A percentile compares a stretch with the other conserved stretches of the same genome.
Conservation (phyloP, 2,113 vertebrate species). For the Polypterus bichir region DNA sequence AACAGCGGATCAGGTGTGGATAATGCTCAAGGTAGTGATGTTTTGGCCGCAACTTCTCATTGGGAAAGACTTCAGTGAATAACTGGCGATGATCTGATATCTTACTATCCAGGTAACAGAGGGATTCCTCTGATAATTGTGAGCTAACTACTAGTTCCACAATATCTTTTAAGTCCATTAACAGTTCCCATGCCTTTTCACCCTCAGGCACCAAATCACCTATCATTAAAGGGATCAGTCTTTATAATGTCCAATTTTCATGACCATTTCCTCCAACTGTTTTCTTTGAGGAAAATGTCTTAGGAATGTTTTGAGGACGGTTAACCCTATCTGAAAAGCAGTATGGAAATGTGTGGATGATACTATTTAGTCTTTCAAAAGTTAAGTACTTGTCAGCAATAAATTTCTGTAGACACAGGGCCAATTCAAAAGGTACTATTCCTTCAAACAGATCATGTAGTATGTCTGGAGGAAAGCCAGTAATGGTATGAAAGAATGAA, state of each 20-base stretch:
- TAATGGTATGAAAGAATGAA: too few species aligned
- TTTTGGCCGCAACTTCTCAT: background rate
- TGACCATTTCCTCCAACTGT: background rate
- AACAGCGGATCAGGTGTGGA: background rate
- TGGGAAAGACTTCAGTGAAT: background rate
- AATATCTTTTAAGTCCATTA: constrained; percentile 11
- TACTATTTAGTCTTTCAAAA: too few species aligned
- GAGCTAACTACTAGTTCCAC: background rate
- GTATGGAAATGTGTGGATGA: too few species aligned
- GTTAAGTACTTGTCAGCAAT: too few species aligned
- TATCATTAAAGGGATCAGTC: constrained; percentile 7
- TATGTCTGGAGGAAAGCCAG: too few species aligned
- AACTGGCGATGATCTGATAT: background rate
- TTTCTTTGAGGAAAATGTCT: constrained; percentile 1
- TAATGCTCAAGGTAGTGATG: background rate
- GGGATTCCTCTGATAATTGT: background rate
- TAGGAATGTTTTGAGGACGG: too few species aligned
- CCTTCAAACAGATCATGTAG: too few species aligned
- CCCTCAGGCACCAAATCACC: constrained; percentile 4
- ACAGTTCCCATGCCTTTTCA: background rate
- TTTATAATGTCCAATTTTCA: constrained; percentile 6
- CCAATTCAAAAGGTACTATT: too few species aligned
- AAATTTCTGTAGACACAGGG: too few species aligned
- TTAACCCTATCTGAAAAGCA: too few species aligned
- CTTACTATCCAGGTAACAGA: background rate